These are phyloP conservation scores for Scyliorhinus canicula DNA, from an alignment of 2,797 vertebrate genomes.

Conservation along the genomic window DNA sequence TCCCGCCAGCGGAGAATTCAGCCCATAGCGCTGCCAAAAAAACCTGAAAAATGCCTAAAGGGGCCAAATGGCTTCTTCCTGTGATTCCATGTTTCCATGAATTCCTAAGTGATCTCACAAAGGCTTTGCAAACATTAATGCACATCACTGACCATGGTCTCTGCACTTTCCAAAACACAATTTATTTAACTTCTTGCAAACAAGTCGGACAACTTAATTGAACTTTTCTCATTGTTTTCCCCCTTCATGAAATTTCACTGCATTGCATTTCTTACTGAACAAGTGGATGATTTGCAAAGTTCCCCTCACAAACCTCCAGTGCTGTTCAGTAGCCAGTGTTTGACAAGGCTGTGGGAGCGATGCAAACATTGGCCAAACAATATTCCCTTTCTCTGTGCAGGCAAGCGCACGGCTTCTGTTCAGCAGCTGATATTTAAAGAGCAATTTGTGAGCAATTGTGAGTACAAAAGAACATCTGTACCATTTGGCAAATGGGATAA, in stretches of 20 bases:
- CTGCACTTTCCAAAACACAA: background rate
- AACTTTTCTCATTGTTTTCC: background rate
- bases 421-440: background rate
- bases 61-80: background rate
- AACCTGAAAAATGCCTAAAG: background rate
- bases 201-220: background rate
- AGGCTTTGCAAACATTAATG: background rate
- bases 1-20: no score
- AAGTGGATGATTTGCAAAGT: background rate
- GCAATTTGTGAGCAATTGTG: background rate
- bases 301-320: background rate
- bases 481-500: background rate
- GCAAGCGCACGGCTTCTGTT: background rate
- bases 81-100: background rate
- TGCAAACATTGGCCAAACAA: background rate
- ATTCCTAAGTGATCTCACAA: background rate
- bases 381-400: background rate
- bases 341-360: background rate
- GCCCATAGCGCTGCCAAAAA: background rate
- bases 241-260: background rate
- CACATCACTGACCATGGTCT: background rate
- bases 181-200: background rate
- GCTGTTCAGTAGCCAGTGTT: background rate
- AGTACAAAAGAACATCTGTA: background rate
- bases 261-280: background rate